Conservation (phyloP, 2,888 invertebrate species). For the Idaea straminata region DNA sequence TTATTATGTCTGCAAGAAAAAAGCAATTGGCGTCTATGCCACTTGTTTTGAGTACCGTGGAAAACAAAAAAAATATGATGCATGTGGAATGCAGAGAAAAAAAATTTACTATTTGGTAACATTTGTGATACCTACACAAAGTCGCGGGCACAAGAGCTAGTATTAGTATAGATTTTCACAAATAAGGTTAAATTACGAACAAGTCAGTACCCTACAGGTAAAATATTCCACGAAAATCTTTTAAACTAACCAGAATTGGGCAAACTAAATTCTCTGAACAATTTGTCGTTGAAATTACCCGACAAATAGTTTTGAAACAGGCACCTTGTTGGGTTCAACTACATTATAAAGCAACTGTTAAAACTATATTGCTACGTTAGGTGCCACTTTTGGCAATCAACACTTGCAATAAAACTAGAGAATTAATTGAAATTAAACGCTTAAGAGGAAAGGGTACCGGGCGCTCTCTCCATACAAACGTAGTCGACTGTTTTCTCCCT, state of each 20-base stretch:
- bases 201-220: background rate
- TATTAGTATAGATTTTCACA: no score
- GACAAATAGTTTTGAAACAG: conserved; percentile 23
- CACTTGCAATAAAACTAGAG: background rate
- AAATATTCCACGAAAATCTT: background rate
- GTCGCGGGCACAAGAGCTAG: no score
- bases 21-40: no score
- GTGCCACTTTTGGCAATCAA: background rate
- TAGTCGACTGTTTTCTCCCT: no score
- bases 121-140: no score
- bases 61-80: no score
- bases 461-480: no score
- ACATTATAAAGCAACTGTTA: conserved; percentile 4
- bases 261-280: background rate
- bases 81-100: no score
- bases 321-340: conserved; percentile 25
- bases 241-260: background rate
- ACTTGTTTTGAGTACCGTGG: no score
- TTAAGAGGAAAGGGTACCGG: no score
- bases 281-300: conserved; percentile 25
- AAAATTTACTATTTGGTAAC: no score
- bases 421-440: background rate
- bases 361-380: background rate
- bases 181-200: conserved; percentile 14
- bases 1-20: no score